Percentiles rank a stretch among this genome's conserved stretches.
phyloP scores from a whole-genome alignment of 2,797 vertebrate genomes.

The Rousettus madagascariensis region DNA sequence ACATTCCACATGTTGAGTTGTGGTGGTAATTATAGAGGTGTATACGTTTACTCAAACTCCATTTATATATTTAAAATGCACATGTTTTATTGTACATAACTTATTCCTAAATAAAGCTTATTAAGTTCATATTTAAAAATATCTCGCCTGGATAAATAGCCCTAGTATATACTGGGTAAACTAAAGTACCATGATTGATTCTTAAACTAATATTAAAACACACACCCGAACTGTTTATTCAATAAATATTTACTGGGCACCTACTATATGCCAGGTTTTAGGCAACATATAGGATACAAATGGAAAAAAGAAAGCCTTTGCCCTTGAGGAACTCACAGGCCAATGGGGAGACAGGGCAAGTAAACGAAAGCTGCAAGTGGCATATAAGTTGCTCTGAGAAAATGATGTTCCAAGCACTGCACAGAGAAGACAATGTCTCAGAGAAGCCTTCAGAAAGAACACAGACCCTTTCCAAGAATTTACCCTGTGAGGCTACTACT shows the following conservation, averaged over 20 bases:
- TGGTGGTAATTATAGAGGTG: not conserved
- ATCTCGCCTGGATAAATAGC: not conserved
- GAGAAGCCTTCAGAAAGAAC: not conserved
- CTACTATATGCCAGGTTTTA: not conserved
- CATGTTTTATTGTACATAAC: conserved; percentile 10
- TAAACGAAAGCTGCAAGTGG: conserved; percentile 1
- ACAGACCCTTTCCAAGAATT: not conserved
- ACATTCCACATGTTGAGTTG: not conserved
- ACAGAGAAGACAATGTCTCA: not conserved
- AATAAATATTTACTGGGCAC: not conserved
- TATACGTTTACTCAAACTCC: not conserved
- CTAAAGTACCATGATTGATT: not conserved
- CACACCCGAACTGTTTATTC: not conserved
- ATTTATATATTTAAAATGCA: not conserved
- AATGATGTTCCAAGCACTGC: not conserved
- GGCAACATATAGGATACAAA: not conserved
- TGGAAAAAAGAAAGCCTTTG: not conserved
- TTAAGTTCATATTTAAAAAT: not conserved
- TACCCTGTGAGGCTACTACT: not conserved
- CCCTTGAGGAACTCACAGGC: not conserved
- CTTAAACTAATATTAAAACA: too few species aligned
- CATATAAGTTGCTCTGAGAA: not conserved
- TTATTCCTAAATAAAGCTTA: not conserved
- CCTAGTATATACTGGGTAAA: not conserved
- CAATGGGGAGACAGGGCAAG: not conserved